A percentile compares a stretch with the other conserved stretches of the same genome.
phyloP scores from a whole-genome alignment of 2,113 vertebrate genomes.

The Galeopterus variegatus region DNA sequence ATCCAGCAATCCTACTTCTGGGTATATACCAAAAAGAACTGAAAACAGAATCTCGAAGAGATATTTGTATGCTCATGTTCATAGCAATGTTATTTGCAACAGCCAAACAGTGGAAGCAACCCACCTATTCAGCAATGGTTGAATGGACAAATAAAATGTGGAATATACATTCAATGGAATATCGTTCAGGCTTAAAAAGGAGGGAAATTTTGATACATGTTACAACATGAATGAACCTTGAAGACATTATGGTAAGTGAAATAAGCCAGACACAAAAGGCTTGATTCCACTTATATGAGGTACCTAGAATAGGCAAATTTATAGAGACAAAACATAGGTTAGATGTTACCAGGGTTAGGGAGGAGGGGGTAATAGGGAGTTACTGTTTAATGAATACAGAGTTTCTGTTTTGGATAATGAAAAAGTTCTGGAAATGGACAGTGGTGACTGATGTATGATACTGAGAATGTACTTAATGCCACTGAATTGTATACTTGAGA shows the following conservation, averaged over 20 bases:
- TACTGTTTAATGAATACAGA: background rate
- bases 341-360: background rate
- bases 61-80: background rate
- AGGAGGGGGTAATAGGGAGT: background rate
- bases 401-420: background rate
- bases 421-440: background rate
- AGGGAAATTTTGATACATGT: background rate
- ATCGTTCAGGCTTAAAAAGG: background rate
- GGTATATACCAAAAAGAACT: background rate
- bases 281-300: background rate
- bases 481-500: background rate
- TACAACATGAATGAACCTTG: background rate
- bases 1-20: background rate
- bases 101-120: background rate
- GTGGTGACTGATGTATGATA: background rate
- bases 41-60: background rate
- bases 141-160: background rate
- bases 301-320: background rate
- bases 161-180: background rate
- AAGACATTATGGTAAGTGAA: background rate
- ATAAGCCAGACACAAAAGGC: background rate
- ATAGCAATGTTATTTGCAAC: background rate
- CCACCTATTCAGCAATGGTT: background rate
- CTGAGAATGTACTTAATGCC: background rate
- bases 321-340: background rate